These are phyloP conservation scores for Diaprepes abbreviatus DNA, from an alignment of 2,888 invertebrate species.

Conservation along the genomic window DNA sequence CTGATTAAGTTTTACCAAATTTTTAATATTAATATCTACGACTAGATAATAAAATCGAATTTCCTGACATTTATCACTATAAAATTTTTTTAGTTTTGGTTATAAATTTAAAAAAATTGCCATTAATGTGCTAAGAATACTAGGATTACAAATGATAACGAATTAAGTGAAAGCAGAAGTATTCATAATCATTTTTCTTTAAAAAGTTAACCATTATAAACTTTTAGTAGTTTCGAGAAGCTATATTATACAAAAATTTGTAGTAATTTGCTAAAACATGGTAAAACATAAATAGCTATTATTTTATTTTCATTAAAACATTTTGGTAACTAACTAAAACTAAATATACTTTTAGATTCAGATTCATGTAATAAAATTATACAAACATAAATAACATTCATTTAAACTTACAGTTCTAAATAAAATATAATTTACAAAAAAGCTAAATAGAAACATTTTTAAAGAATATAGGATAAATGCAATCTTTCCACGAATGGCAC, in stretches of 20 bases:
- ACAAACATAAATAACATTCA: conserved; percentile 63
- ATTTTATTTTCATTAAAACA: conserved; percentile 54
- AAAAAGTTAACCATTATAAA: too few species aligned
- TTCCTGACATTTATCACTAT: too few species aligned
- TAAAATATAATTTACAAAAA: conserved; percentile 57
- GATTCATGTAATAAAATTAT: conserved; percentile 55
- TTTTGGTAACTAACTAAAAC: conserved; percentile 59
- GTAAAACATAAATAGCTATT: conserved; percentile 23
- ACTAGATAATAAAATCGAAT: too few species aligned
- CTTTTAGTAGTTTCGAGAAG: too few species aligned
- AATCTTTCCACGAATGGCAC: conserved; percentile 62
- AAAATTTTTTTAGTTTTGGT: too few species aligned
- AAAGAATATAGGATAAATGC: conserved; percentile 61
- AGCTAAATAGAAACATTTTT: conserved; percentile 50
- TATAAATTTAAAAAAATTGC: too few species aligned
- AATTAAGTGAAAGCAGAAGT: too few species aligned
- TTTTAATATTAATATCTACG: too few species aligned
- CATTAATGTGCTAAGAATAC: too few species aligned
- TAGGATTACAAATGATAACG: too few species aligned
- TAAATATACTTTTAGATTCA: conserved; percentile 52
- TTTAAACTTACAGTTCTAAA: conserved; percentile 57
- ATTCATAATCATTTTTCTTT: too few species aligned
- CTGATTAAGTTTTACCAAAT: conserved; percentile 23
- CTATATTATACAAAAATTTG: too few species aligned
- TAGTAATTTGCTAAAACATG: background rate